phyloP scores from a whole-genome alignment of 2,797 vertebrate species.

The Lepus townsendii region DNA sequence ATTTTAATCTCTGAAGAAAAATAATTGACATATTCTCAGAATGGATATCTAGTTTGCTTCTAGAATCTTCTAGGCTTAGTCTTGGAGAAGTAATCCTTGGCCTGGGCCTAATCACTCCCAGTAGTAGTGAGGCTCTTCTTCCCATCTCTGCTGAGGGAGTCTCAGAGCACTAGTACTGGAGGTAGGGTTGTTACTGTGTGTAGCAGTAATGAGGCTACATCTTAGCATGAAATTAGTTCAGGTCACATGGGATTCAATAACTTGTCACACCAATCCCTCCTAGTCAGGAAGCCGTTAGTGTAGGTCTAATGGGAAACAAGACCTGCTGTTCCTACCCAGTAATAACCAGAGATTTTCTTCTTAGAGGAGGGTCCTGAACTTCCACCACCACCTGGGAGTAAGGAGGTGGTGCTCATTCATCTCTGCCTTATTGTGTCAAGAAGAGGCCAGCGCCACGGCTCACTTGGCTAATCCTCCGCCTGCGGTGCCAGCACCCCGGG shows the following conservation, averaged over 20 bases:
- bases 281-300: background rate
- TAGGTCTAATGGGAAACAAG: background rate
- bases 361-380: background rate
- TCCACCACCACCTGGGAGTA: background rate
- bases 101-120: background rate
- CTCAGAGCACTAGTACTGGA: background rate
- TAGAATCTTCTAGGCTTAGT: background rate
- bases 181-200: background rate
- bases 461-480: too few species aligned
- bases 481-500: too few species aligned
- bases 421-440: background rate
- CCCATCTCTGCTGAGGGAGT: background rate
- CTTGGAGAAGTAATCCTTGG: background rate
- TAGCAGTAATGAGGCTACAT: background rate
- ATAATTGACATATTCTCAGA: background rate
- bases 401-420: background rate
- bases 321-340: background rate
- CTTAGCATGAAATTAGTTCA: background rate
- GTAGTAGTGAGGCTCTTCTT: background rate
- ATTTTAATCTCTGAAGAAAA: background rate
- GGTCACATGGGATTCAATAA: background rate
- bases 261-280: background rate
- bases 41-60: background rate
- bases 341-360: accelerated
- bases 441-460: background rate